Evolutionary conservation across 2,888 invertebrate genomes (phyloP), one percentile per base, ranked within the genome.

Genomic region (Coleophora deauratella): DNA sequence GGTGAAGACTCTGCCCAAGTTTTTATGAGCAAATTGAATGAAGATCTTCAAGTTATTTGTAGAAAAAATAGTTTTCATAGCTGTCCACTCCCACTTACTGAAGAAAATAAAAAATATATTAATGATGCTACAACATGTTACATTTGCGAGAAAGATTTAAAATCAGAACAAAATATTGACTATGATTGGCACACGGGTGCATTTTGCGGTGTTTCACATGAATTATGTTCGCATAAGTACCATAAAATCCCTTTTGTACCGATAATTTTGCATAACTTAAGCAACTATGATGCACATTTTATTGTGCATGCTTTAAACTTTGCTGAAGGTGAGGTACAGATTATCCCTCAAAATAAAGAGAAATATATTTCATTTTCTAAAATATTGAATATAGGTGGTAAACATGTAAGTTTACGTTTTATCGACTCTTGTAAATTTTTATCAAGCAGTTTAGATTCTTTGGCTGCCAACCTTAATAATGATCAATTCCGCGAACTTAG

Each of bases 341-440:
- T 55, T 8, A 57, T 64, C 37, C 51, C 60, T 2, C 46, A 55
- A 41, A 59, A 51, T 36, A 56, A 59, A 42, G 62, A 62, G 48
- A 52, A 49, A 47, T 62, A 61, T 42, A 58, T 62, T 15, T 61
- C 59, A 11, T 59, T 65, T 41, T 45, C 54, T n/a, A 66, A 62
- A 50, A 9, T 38, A 8, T 12, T 53, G 39, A 40, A 6, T 21
- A 21, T 21, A 3, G 6, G 6, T 4, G 21, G 21, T 3, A 3
- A 21, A 4, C 21, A 44, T 14, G 14, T 34, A 1, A 34, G 37
- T 27, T 44, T 42, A n/a, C 27, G 38, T 27, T 42, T 49, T 41
- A 15, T 46, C 36, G 49, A 51, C 42, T 51, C 38, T 7, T 32
- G 10, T 11, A 31, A n/a, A 21, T 38, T 38, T 11, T 3, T 38